phyloP scores from a whole-genome alignment of 2,888 invertebrate genomes.

The Trilocha varians region DNA sequence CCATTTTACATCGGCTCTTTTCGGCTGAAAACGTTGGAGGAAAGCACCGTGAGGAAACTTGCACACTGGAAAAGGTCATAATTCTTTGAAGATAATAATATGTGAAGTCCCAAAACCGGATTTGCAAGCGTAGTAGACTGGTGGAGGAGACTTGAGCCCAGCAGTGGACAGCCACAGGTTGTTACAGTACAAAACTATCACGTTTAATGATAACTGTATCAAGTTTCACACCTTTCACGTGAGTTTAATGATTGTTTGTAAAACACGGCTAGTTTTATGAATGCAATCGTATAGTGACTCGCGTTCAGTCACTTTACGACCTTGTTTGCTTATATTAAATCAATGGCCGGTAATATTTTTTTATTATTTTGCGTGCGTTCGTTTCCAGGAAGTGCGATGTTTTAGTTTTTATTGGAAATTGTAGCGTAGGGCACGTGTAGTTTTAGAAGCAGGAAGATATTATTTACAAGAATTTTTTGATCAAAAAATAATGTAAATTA shows the following conservation, averaged over 20 bases:
- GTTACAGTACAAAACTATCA: not conserved
- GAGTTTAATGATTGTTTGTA: slow-evolving; percentile 24
- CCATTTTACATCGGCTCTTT: too few species aligned
- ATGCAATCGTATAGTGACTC: slow-evolving; percentile 26
- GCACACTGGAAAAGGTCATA: too few species aligned
- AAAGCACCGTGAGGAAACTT: too few species aligned
- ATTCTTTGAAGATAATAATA: too few species aligned
- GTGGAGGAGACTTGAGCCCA: too few species aligned
- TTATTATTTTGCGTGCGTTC: not conserved
- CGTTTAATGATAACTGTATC: not conserved
- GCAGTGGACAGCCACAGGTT: too few species aligned
- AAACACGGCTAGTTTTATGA: slow-evolving; percentile 23
- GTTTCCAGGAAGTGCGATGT: not conserved
- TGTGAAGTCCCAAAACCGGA: too few species aligned
- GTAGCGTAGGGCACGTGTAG: not conserved
- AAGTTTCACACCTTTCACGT: slow-evolving; percentile 21
- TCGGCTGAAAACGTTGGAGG: too few species aligned
- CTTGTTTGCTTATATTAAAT: slow-evolving; percentile 26
- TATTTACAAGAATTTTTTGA: too few species aligned
- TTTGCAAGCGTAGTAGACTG: too few species aligned
- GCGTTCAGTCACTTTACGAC: slow-evolving; percentile 26
- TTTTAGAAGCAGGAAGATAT: not conserved
- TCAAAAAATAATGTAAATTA: too few species aligned
- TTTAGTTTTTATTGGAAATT: not conserved
- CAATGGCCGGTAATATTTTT: slow-evolving; percentile 5